Percentiles rank a stretch among this genome's conserved stretches.
Evolutionary conservation across 1,140 invertebrate species (phyloP).

Genomic region (Paralvinella palmiformis): DNA sequence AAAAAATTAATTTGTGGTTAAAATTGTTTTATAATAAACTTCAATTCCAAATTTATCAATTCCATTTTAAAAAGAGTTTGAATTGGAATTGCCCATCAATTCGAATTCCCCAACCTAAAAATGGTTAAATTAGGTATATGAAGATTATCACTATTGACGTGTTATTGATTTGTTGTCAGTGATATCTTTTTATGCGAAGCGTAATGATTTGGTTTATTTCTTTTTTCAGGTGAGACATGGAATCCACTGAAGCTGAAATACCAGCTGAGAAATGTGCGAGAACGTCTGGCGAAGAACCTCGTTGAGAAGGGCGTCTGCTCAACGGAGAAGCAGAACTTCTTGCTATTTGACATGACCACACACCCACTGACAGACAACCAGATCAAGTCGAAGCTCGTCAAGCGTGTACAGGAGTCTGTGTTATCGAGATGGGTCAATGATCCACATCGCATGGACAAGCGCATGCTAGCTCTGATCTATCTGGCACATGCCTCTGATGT

Average conservation of each 20-base stretch:
- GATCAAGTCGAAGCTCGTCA: conserved; percentile 93
- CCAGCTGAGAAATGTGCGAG: conserved; percentile 97
- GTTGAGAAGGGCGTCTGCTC: conserved; percentile 99
- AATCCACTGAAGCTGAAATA: conserved; percentile 97
- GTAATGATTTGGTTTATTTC: conserved; percentile 12
- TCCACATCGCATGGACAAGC: conserved; percentile 92
- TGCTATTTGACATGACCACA: conserved; percentile 99
- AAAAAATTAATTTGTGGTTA: too few species aligned
- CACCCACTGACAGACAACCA: conserved; percentile 95
- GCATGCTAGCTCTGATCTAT: conserved; percentile 86
- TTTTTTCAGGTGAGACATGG: conserved; percentile 93
- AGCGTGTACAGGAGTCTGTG: conserved; percentile 93
- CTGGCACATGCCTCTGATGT: conserved; percentile 97
- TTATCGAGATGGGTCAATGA: conserved; percentile 95
- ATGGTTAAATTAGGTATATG: too few species aligned
- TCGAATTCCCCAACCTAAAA: too few species aligned
- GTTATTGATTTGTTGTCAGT: too few species aligned
- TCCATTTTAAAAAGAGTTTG: too few species aligned
- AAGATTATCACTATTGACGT: too few species aligned
- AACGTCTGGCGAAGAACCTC: conserved; percentile 97
- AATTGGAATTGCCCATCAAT: too few species aligned
- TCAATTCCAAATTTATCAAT: too few species aligned
- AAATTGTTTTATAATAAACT: too few species aligned
- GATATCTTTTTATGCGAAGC: too few species aligned
- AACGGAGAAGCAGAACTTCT: conserved; percentile 99